These are phyloP conservation scores for Glareola pratincola DNA, from an alignment of 2,113 vertebrate species.

Conservation along the genomic window DNA sequence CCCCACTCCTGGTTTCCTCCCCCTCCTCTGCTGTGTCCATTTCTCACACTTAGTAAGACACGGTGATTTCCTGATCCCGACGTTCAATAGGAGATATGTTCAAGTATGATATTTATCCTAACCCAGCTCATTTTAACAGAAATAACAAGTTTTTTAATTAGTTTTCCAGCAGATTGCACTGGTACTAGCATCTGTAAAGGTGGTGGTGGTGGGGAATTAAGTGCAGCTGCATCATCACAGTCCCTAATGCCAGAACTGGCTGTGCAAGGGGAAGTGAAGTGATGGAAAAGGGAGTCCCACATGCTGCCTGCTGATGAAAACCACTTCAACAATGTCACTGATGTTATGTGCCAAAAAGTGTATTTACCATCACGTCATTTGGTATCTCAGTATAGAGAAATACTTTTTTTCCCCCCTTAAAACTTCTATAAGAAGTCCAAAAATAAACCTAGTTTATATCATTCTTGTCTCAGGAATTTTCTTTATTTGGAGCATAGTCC, in stretches of 20 bases:
- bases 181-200: background rate
- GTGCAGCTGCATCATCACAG: background rate
- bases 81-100: fast-evolving
- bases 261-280: background rate
- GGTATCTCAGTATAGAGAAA: background rate
- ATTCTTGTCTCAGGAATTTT: background rate
- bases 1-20: background rate
- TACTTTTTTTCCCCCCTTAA: background rate
- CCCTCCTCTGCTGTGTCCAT: background rate
- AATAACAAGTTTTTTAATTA: background rate
- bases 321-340: fast-evolving
- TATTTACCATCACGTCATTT: background rate
- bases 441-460: background rate
- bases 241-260: background rate
- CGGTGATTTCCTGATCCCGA: background rate
- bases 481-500: background rate
- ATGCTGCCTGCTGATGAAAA: background rate
- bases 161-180: background rate
- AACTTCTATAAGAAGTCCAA: background rate
- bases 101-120: background rate
- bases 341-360: background rate
- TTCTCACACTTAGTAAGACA: background rate
- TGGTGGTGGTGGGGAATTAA: too few species aligned
- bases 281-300: background rate
- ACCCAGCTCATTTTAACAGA: background rate